Base-by-base conservation (phyloP, 2,797 vertebrate genomes). In the Chelon auratus region DNA sequence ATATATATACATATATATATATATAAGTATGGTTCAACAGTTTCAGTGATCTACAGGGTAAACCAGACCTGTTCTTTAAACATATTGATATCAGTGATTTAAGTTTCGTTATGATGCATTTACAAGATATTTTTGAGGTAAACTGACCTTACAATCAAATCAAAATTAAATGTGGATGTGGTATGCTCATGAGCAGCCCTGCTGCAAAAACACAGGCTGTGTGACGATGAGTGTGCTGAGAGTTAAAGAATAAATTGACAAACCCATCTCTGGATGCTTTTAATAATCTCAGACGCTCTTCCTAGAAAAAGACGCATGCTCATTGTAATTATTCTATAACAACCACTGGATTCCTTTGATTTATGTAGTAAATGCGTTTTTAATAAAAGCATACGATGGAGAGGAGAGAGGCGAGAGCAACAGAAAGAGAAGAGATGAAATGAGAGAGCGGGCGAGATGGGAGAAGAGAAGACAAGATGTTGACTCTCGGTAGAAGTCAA, bases 201-300 rank as follows among this genome's bases (percentile, higher is more conserved):
- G 17, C 40, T n/a, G 39, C 14, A 55, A 17, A 36, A 24, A 75
- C 5, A 74, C 40, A 11, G 12, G 42, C 37, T 56, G 48, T 37
- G 40, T 47, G n/a, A 18, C 39, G 65, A 40, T 22, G 20, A 33
- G 93, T 92, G 92, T 91, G 91, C 39, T 5, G 30, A 95, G 95
- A 94, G 95, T 94, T 95, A 95, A 95, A 94, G 93, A 95, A 96
- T 94, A 94, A 95, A 96, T 96, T 96, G 96, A 96, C 95, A 97
- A 96, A 96, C 94, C 95, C 95, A 93, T 95, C 95, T 97, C 94
- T 95, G 95, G 95, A 92, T 93, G 94, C 95, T 96, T 97, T 97
- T 96, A 97, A 96, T 95, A 96, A 94, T 94, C 94, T 93, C 93
- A 90, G 93, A 93, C 90, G 93, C 96, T 91, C 94, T 94, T 91